These are phyloP conservation scores for Chalcosyrphus nemorum DNA, from an alignment of 2,888 invertebrate genomes.

Conservation along the genomic window DNA sequence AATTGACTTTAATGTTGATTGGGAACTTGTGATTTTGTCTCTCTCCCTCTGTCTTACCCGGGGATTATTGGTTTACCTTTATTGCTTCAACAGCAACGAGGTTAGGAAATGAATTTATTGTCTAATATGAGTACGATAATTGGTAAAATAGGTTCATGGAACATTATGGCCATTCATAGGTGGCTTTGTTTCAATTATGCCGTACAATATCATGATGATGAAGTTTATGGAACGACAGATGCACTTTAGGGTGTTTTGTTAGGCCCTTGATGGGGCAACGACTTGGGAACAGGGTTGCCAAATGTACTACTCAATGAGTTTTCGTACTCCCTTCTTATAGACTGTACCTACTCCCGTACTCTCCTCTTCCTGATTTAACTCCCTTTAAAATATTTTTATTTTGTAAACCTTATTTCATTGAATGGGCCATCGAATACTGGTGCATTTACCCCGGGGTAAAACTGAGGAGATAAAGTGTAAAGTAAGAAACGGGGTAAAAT, in stretches of 20 bases:
- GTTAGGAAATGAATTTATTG: conserved; percentile 15
- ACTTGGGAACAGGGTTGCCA: too few relatives aligned
- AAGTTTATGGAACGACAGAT: background rate
- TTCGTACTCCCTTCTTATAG: too few relatives aligned
- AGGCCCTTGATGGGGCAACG: too few relatives aligned
- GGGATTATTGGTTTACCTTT: conserved; percentile 41
- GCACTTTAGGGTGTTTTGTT: background rate
- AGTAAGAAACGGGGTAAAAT: too few relatives aligned
- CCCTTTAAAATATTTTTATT: too few relatives aligned
- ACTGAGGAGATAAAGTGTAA: too few relatives aligned
- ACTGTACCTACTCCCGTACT: too few relatives aligned
- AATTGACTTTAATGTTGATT: conserved; percentile 65
- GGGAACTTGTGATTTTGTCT: conserved; percentile 51
- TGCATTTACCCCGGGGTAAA: too few relatives aligned
- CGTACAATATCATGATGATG: background rate
- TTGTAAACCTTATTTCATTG: too few relatives aligned
- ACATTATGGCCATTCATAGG: background rate
- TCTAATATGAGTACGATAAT: conserved; percentile 25
- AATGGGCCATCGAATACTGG: too few relatives aligned
- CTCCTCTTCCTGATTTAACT: too few relatives aligned
- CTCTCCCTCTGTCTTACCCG: conserved; percentile 1
- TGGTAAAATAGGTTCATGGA: conserved; percentile 12
- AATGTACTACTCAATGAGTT: too few relatives aligned
- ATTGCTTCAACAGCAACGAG: background rate
- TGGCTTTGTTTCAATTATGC: background rate